Evolutionary conservation across 2,113 vertebrate genomes (phyloP).

Genomic region (Cygnus buccinator): DNA sequence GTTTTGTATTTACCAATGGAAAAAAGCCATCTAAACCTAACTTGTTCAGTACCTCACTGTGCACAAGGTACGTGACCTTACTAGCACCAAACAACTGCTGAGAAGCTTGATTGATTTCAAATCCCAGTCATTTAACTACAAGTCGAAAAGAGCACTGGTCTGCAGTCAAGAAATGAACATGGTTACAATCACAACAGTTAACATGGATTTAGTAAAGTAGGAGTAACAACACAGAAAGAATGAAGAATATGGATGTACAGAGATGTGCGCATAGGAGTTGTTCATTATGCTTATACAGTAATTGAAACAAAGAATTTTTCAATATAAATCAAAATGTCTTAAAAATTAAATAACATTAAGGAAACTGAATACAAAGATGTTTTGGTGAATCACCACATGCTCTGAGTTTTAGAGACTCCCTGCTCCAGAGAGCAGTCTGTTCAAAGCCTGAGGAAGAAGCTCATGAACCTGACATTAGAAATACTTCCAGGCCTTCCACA

Average conservation of each 20-base stretch:
- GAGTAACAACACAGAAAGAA: not conserved
- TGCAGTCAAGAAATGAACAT: not conserved
- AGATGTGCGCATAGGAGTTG: not conserved
- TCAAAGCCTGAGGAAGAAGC: not conserved
- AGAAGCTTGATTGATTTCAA: slow-evolving; percentile 18
- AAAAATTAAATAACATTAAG: not conserved
- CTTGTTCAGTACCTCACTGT: not conserved
- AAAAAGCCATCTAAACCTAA: not conserved
- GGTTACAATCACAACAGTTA: not conserved
- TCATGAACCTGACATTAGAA: not conserved
- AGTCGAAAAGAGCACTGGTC: not conserved
- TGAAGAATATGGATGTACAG: not conserved
- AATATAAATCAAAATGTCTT: not conserved
- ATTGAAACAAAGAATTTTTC: not conserved
- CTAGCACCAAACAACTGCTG: not conserved
- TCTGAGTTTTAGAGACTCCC: not conserved
- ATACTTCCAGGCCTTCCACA: not conserved
- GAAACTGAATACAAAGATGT: not conserved
- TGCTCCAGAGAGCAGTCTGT: not conserved
- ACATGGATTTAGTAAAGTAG: not conserved
- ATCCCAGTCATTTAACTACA: not conserved
- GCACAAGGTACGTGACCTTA: not conserved
- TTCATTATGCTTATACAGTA: not conserved
- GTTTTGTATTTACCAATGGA: not conserved
- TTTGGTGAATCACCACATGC: not conserved